Evolutionary conservation across 2,113 vertebrate genomes (phyloP).

Genomic region (Gallinago paraguaiae): DNA sequence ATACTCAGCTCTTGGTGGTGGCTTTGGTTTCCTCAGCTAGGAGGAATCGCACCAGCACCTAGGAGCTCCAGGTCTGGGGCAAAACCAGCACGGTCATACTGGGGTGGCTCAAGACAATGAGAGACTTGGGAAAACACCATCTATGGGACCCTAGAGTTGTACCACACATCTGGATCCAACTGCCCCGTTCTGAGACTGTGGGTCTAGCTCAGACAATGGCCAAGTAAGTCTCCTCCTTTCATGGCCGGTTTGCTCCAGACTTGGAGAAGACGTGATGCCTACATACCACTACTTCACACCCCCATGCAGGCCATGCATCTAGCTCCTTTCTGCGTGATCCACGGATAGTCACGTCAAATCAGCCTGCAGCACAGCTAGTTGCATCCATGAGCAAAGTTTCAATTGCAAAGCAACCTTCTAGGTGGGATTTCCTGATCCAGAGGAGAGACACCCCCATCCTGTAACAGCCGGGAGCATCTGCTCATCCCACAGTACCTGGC

Average conservation of each 20-base stretch:
- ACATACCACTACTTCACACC: not conserved
- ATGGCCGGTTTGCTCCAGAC: accelerated
- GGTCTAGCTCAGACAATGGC: not conserved
- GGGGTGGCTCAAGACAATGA: not conserved
- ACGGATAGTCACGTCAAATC: accelerated
- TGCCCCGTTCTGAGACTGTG: not conserved
- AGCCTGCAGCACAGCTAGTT: not conserved
- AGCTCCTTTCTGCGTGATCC: accelerated
- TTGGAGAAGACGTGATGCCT: accelerated
- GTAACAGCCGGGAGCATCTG: not conserved
- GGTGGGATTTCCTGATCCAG: not conserved
- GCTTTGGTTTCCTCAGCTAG: not conserved
- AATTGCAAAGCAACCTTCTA: not conserved
- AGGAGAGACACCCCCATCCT: not conserved
- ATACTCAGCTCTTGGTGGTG: not conserved
- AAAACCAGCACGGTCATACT: not conserved
- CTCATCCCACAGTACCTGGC: not conserved
- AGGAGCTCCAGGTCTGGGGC: not conserved
- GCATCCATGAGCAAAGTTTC: not conserved
- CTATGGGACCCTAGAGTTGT: not conserved
- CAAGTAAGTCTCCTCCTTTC: not conserved
- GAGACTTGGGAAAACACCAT: not conserved
- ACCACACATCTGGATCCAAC: not conserved
- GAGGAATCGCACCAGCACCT: not conserved
- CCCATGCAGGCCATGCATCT: not conserved